phyloP scores from a whole-genome alignment of 2,113 vertebrate genomes.

The Saccopteryx bilineata region DNA sequence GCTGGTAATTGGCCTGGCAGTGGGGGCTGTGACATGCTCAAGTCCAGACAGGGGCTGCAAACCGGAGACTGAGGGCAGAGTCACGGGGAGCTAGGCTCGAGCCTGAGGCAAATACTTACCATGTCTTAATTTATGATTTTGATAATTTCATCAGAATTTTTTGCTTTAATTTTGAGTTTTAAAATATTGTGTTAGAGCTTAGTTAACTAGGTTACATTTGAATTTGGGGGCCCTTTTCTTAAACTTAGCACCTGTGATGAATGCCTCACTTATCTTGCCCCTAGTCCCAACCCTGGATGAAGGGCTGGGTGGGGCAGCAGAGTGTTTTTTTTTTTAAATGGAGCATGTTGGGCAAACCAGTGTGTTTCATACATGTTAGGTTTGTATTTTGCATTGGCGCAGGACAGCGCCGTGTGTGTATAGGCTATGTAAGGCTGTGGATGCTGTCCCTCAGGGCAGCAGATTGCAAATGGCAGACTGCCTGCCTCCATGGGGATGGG shows the following conservation, averaged over 20 bases:
- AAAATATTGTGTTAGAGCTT: background rate
- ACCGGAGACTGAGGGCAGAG: background rate
- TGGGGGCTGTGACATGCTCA: too few species aligned
- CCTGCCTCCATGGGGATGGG: too few species aligned
- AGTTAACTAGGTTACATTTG: background rate
- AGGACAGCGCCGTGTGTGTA: too few species aligned
- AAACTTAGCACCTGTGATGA: background rate
- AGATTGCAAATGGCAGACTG: too few species aligned
- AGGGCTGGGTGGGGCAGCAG: background rate
- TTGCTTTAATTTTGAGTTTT: background rate
- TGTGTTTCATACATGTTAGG: too few species aligned
- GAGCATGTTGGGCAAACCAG: too few species aligned
- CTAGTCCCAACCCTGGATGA: background rate
- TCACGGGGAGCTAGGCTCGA: accelerated
- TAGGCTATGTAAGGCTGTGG: too few species aligned
- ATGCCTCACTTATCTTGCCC: background rate
- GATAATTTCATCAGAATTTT: background rate
- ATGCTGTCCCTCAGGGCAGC: too few species aligned
- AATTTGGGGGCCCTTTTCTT: background rate
- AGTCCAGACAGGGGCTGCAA: background rate
- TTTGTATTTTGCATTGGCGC: too few species aligned
- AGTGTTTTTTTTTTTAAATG: background rate
- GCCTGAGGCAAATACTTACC: background rate
- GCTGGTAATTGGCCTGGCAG: background rate
- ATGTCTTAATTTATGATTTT: background rate